Evolutionary conservation across 2,888 invertebrate genomes (phyloP), one percentile per base, ranked within the genome.

Genomic region (Boloria selene): DNA sequence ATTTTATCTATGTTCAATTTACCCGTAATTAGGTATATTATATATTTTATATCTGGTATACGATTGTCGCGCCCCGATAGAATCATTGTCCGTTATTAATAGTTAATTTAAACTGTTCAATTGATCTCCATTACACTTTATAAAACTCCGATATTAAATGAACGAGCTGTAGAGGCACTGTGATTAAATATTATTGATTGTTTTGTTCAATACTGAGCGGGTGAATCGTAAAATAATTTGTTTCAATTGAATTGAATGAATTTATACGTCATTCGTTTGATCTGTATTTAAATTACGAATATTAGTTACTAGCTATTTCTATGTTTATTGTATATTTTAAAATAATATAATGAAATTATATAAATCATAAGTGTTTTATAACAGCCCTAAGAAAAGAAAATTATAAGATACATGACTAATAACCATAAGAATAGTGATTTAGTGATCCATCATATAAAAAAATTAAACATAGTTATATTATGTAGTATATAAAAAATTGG

Each of bases 81-180:
- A 88, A 83, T 84, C 83, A 83, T 86, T 84, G 77, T 64, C 74
- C 76, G 78, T 79, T 79, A 84, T 84, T 85, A 87, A 87, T 84
- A 83, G 84, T 87, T 88, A 88, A 91, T 89, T 88, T 84, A 89
- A 87, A 88, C 80, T 76, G 84, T 81, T 86, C 90, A 90, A 90
- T 90, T 90, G 91, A 85, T 86, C 84, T 88, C 88, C 79, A 90
- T 90, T 90, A 88, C 85, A 82, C 78, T 86, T 85, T 84, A 82
- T 87, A 88, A 87, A 88, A 87, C 78, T 85, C 79, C 79, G 83
- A 87, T 89, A 89, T 86, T 79, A 80, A 83, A 88, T 86, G 82
- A 83, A 73, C 79, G 78, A 75, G 77, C 76, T 73, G 75, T 73
- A 68, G 70, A 74, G 75, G 72, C 77, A 75, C 75, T 73, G 79